These are phyloP conservation scores for Leptopilina clavipes DNA, from an alignment of 1,140 invertebrate species.

Conservation along the genomic window DNA sequence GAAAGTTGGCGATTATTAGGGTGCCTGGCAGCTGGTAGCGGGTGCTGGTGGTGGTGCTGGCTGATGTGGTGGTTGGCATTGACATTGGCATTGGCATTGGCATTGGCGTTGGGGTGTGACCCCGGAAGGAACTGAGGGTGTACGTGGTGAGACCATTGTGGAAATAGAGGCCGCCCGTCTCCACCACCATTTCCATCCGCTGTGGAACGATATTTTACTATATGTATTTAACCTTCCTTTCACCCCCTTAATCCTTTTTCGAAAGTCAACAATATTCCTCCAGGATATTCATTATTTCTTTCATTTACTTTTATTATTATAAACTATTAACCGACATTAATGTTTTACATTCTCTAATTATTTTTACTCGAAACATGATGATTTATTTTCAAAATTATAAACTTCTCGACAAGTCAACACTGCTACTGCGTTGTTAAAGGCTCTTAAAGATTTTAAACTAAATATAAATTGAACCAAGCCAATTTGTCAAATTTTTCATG, in stretches of 20 bases:
- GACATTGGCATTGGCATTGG: constrained; percentile 76
- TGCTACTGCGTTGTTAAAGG: no score
- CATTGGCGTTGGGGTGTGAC: constrained; percentile 83
- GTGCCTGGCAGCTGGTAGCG: constrained; percentile 73
- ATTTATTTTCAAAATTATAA: no score
- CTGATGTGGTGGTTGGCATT: constrained; percentile 74
- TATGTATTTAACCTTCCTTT: constrained; percentile 52
- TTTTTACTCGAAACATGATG: no score
- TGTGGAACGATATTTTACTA: constrained; percentile 72
- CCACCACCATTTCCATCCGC: constrained; percentile 74
- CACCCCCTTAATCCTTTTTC: background rate
- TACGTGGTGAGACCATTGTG: constrained; percentile 94
- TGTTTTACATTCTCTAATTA: no score
- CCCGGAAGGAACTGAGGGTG: constrained; percentile 93
- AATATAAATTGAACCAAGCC: no score
- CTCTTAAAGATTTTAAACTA: no score
- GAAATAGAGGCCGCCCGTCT: constrained; percentile 85
- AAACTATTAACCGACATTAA: no score
- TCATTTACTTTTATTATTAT: no score
- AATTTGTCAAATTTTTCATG: no score
- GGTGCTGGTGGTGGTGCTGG: constrained; percentile 77
- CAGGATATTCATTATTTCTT: no score
- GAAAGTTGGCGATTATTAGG: constrained; percentile 70
- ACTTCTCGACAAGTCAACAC: no score
- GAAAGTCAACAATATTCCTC: no score